Conservation (phyloP, 2,888 invertebrate species). For the Oegoconia quadripuncta region DNA sequence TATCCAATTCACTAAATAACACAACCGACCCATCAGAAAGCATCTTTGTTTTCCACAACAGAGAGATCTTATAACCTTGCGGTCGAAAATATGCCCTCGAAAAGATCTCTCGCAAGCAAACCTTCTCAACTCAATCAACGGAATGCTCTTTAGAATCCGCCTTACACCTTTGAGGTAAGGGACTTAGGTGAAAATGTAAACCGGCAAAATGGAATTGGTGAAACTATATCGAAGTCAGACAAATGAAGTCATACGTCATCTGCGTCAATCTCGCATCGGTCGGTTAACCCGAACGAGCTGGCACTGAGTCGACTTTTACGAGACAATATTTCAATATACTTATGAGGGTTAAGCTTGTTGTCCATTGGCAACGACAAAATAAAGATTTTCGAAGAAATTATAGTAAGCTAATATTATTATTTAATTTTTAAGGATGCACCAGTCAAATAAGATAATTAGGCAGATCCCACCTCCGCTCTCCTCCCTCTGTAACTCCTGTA, state of each 20-base stretch:
- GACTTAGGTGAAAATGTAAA: background rate
- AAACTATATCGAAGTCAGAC: constrained; percentile 68
- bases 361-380: constrained; percentile 39
- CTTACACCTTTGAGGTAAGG: constrained; percentile 21
- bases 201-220: constrained; percentile 32
- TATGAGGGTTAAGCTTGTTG: constrained; percentile 57
- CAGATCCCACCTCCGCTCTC: no score
- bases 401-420: no score
- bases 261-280: constrained; percentile 57
- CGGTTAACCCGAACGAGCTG: constrained; percentile 61
- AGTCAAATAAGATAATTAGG: no score
- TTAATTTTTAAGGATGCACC: no score
- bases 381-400: no score
- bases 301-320: constrained; percentile 64
- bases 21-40: constrained; percentile 50
- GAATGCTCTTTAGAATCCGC: constrained; percentile 11
- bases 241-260: constrained; percentile 75
- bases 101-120: constrained; percentile 33
- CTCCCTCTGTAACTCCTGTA: no score
- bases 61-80: constrained; percentile 66
- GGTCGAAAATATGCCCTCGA: constrained; percentile 58
- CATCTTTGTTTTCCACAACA: constrained; percentile 70
- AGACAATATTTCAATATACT: constrained; percentile 76
- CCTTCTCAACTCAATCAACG: background rate
- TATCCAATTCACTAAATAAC: constrained; percentile 63